Percentiles rank a stretch among this genome's conserved stretches.
phyloP scores from a whole-genome alignment of 2,113 vertebrate genomes.

The Scalopus aquaticus region DNA sequence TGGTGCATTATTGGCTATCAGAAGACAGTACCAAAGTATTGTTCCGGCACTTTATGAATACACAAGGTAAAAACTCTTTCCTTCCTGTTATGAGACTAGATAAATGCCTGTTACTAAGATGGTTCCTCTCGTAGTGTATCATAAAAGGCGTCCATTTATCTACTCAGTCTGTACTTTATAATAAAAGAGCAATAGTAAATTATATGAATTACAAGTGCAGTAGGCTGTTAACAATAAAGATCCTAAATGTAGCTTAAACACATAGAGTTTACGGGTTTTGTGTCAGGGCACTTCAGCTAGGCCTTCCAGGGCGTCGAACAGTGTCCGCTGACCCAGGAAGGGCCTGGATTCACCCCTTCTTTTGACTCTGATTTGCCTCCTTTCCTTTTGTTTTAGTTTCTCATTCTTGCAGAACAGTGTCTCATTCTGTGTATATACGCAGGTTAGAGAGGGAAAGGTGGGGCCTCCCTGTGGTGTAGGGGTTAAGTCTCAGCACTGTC shows the following conservation, averaged over 20 bases:
- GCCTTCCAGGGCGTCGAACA: neutral
- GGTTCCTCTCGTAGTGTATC: neutral
- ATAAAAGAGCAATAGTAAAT: neutral
- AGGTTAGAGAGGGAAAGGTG: neutral
- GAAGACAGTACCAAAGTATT: slow-evolving; percentile 93
- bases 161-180: neutral
- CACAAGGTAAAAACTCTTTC: slow-evolving; percentile 89
- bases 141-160: neutral
- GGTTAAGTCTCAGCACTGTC: too few relatives aligned
- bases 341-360: neutral
- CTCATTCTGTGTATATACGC: too few relatives aligned
- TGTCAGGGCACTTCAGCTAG: neutral
- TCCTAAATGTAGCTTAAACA: neutral
- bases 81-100: neutral
- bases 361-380: neutral
- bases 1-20: slow-evolving; percentile 94
- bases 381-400: neutral
- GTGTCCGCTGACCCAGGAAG: neutral
- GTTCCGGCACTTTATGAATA: slow-evolving; percentile 98
- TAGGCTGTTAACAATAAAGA: neutral
- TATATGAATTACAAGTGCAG: neutral
- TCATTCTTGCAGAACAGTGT: neutral
- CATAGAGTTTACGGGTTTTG: neutral
- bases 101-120: neutral
- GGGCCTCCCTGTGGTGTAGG: too few relatives aligned